Conservation (phyloP, 2,113 vertebrate genomes). For the Paradoxurus hermaphroditus region DNA sequence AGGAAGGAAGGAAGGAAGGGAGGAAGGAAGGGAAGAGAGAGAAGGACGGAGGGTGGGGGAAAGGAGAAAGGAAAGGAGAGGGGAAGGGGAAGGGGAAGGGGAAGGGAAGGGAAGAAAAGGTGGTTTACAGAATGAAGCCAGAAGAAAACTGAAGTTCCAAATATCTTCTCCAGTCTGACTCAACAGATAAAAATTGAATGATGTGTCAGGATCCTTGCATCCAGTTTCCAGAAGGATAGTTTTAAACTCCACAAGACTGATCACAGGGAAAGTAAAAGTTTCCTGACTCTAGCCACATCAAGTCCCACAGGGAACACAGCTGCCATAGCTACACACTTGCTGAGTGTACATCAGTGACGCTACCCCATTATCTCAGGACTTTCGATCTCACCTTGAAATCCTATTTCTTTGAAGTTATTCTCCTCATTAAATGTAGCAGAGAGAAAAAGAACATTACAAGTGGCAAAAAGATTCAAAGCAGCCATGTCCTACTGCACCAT, state of each 20-base stretch:
- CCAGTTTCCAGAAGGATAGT: not conserved
- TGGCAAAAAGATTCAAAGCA: not conserved
- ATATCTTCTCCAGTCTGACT: not conserved
- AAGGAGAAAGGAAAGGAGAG: not conserved
- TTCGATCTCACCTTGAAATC: not conserved
- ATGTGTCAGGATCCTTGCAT: not conserved
- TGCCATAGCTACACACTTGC: not conserved
- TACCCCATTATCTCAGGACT: not conserved
- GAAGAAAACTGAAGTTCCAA: not conserved
- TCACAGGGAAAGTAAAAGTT: not conserved
- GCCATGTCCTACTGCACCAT: not conserved
- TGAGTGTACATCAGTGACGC: not conserved
- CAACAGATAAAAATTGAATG: not conserved
- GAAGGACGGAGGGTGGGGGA: not conserved
- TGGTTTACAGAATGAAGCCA: not conserved
- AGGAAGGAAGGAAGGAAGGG: not conserved
- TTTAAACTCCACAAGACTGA: not conserved
- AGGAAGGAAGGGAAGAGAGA: not conserved
- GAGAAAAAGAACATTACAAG: not conserved
- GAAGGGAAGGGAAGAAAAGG: not conserved
- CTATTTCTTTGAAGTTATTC: not conserved
- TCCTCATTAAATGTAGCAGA: not conserved
- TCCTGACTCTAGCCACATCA: not conserved
- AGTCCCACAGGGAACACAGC: not conserved
- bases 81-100: no score